Evolutionary conservation across 1,140 invertebrate species (phyloP).

Genomic region (Ips nitidus): DNA sequence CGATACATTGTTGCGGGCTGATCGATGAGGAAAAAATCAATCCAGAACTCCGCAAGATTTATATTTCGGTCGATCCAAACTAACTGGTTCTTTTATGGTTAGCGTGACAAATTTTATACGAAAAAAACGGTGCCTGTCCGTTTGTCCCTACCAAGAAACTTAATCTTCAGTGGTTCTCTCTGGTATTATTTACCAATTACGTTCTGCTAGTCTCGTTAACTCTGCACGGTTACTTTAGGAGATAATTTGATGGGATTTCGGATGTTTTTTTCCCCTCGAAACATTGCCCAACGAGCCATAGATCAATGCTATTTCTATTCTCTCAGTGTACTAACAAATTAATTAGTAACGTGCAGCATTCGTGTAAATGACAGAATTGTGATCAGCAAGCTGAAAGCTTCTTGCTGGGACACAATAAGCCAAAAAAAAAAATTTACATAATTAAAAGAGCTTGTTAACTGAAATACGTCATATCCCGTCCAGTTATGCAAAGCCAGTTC

Average conservation of each 20-base stretch:
- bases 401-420: too few relatives aligned
- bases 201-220: conserved; percentile 15
- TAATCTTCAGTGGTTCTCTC: conserved; percentile 29
- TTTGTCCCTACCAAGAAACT: conserved; percentile 26
- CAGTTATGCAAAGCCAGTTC: too few relatives aligned
- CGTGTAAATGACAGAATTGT: too few relatives aligned
- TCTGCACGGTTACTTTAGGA: conserved; percentile 8
- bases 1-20: too few relatives aligned
- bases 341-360: too few relatives aligned
- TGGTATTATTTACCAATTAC: conserved; percentile 37
- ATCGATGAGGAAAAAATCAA: too few relatives aligned
- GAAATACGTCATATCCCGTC: too few relatives aligned
- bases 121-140: conserved; percentile 11
- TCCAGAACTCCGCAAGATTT: not conserved
- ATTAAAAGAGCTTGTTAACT: too few relatives aligned
- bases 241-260: conserved; percentile 9
- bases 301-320: too few relatives aligned
- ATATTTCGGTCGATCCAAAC: conserved; percentile 11
- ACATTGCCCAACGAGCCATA: not conserved
- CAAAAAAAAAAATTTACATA: too few relatives aligned
- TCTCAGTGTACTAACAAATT: too few relatives aligned
- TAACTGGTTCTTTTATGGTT: conserved; percentile 35
- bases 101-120: conserved; percentile 33
- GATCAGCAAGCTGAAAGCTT: too few relatives aligned
- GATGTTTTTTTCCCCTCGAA: not conserved